These are phyloP conservation scores for Nanorana parkeri DNA, from an alignment of 2,113 vertebrate species.

Conservation along the genomic window DNA sequence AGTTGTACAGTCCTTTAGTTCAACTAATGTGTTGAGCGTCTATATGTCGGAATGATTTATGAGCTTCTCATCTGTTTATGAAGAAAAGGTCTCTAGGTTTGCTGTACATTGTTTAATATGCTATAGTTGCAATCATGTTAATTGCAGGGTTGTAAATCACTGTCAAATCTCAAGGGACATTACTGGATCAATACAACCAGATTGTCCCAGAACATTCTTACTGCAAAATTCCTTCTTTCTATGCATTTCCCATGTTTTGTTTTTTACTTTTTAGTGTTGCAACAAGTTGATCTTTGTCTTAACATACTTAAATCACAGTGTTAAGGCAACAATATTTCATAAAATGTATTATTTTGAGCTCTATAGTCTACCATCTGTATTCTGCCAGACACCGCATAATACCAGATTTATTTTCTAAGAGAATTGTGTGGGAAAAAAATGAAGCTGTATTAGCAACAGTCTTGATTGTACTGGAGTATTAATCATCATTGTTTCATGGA, in stretches of 20 bases:
- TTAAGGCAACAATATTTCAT: conserved; percentile 6
- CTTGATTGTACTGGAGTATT: neutral
- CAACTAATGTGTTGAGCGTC: neutral
- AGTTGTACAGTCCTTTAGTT: neutral
- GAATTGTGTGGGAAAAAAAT: conserved; percentile 12
- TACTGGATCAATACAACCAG: conserved; percentile 42
- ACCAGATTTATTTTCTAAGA: conserved; percentile 4
- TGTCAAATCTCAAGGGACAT: conserved; percentile 27
- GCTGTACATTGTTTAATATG: conserved; percentile 51
- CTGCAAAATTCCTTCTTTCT: conserved; percentile 8
- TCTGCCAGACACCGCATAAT: neutral
- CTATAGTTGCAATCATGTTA: conserved; percentile 51
- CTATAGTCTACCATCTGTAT: conserved; percentile 14
- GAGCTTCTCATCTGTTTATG: conserved; percentile 23
- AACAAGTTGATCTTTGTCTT: conserved; percentile 26
- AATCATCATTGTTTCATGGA: neutral
- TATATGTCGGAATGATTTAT: conserved; percentile 42
- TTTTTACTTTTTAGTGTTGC: neutral
- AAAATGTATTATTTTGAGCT: conserved; percentile 3
- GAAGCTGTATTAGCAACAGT: neutral
- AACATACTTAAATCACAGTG: conserved; percentile 17
- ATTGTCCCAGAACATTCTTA: conserved; percentile 29
- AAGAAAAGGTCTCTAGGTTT: conserved; percentile 41
- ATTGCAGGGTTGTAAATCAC: conserved; percentile 52
- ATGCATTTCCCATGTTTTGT: too few relatives aligned